phyloP scores from a whole-genome alignment of 2,797 vertebrate species.

The Oreortyx pictus region DNA sequence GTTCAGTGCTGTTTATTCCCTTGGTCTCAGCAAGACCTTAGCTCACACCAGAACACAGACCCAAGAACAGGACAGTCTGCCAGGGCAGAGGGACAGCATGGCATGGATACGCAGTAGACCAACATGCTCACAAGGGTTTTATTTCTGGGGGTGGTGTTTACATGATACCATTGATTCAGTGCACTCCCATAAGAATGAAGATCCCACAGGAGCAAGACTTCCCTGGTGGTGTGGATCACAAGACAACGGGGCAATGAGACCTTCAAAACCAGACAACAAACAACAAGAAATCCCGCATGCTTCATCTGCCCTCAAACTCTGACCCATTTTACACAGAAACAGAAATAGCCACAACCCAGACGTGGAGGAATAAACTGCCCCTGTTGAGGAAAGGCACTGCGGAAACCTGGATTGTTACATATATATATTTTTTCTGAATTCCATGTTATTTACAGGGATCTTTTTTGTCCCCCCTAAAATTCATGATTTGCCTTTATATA shows the following conservation, averaged over 20 bases:
- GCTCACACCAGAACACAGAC: fast-evolving
- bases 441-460: neutral
- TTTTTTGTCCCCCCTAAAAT: neutral
- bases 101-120: fast-evolving
- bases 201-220: neutral
- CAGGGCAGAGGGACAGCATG: neutral
- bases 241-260: fast-evolving
- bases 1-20: neutral
- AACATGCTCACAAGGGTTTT: fast-evolving
- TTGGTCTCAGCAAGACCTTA: neutral
- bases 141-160: neutral
- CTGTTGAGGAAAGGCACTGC: neutral
- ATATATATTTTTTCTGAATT: neutral
- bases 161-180: fast-evolving
- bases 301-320: fast-evolving
- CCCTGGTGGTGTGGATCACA: neutral
- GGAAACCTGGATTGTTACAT: neutral
- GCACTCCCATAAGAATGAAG: neutral
- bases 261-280: fast-evolving
- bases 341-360: neutral
- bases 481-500: neutral
- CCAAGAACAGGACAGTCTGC: neutral
- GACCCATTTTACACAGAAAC: neutral
- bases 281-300: neutral
- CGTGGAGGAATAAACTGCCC: neutral